A percentile compares a stretch with the other conserved stretches of the same genome.
Evolutionary conservation across 1,140 invertebrate species (phyloP).

Genomic region (Tetragonula clypearis): DNA sequence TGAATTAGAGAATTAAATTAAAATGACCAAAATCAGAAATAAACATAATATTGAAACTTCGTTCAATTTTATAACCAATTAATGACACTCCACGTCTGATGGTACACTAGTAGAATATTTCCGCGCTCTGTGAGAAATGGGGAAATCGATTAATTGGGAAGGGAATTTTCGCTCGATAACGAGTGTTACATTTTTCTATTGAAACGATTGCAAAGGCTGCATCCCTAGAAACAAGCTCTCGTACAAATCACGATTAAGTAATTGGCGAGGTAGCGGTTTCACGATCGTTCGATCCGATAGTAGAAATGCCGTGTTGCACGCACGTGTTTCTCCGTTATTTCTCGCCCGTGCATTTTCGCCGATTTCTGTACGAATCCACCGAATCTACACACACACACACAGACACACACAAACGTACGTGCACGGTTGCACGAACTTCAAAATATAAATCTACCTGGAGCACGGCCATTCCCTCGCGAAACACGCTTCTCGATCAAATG

Average conservation of each 20-base stretch:
- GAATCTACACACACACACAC: too few species aligned
- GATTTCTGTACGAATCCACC: conserved; percentile 35
- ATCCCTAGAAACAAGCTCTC: conserved; percentile 9
- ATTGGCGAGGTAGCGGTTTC: conserved; percentile 46
- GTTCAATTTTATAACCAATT: too few species aligned
- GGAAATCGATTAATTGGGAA: neutral
- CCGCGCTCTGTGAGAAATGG: too few species aligned
- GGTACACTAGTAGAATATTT: too few species aligned
- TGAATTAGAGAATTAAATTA: too few species aligned
- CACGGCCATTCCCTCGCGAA: neutral
- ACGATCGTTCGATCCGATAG: conserved; percentile 43
- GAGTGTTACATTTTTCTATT: neutral
- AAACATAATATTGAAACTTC: too few species aligned
- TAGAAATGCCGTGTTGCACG: conserved; percentile 28
- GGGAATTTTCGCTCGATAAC: neutral
- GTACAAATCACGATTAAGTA: conserved; percentile 50
- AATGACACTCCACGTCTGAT: too few species aligned
- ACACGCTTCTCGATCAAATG: neutral
- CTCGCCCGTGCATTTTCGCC: conserved; percentile 35
- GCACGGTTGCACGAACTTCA: conserved; percentile 42
- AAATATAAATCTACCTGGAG: conserved; percentile 41
- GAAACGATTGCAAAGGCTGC: neutral
- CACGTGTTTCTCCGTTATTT: conserved; percentile 48
- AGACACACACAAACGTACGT: neutral
- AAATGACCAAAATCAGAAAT: too few species aligned